A percentile compares a stretch with the other conserved stretches of the same genome.
Evolutionary conservation across 2,888 invertebrate species (phyloP).

Genomic region (Papilio protenor): DNA sequence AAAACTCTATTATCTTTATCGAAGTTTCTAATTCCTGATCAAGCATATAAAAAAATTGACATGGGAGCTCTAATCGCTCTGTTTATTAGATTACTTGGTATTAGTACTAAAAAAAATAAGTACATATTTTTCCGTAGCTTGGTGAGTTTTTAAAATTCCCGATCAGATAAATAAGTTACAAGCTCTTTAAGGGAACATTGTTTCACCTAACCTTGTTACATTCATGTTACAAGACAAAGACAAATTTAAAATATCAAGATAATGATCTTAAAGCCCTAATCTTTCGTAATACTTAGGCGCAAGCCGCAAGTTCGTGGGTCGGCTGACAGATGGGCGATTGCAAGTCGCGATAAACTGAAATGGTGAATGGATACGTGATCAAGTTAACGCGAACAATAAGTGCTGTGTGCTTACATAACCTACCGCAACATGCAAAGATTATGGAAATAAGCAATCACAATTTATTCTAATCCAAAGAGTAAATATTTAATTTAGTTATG

Average conservation of each 20-base stretch:
- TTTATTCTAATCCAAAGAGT: not conserved
- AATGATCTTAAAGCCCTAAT: conserved; percentile 28
- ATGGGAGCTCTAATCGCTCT: too few relatives aligned
- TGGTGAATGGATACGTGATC: conserved; percentile 40
- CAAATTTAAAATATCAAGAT: conserved; percentile 28
- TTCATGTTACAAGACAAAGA: conserved; percentile 33
- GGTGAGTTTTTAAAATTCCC: not conserved
- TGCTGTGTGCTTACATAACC: conserved; percentile 18
- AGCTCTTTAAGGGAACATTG: not conserved
- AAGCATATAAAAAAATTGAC: too few relatives aligned
- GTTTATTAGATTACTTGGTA: too few relatives aligned
- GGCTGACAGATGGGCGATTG: conserved; percentile 42
- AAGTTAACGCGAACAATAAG: conserved; percentile 11
- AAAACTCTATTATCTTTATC: not conserved
- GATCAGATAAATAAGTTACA: not conserved
- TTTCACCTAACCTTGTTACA: conserved; percentile 17
- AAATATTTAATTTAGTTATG: not conserved
- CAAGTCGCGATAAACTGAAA: conserved; percentile 39
- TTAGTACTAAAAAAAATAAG: too few relatives aligned
- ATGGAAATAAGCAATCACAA: not conserved
- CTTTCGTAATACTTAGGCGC: conserved; percentile 25
- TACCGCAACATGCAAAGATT: conserved; percentile 12
- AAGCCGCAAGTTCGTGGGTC: conserved; percentile 31
- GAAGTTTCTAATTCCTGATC: not conserved
- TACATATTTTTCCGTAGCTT: too few relatives aligned